phyloP scores from a whole-genome alignment of 1,140 invertebrate species.

The Rhizoglyphus robini region DNA sequence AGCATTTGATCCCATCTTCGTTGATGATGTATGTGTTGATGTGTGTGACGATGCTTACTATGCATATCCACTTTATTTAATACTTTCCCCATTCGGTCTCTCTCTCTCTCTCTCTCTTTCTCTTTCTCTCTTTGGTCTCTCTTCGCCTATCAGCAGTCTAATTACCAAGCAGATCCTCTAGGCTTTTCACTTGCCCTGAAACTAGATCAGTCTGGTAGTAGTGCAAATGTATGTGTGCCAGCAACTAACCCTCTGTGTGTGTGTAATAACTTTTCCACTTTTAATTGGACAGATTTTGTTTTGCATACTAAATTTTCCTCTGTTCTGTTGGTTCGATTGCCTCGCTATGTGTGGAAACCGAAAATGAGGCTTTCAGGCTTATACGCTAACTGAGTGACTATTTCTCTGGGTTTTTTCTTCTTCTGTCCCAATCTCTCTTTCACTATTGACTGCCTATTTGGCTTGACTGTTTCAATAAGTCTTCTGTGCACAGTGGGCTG shows the following conservation, averaged over 20 bases:
- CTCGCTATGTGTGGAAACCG: too few relatives aligned
- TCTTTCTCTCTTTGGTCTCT: neutral
- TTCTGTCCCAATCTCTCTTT: too few relatives aligned
- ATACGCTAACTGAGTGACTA: too few relatives aligned
- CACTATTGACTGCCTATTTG: too few relatives aligned
- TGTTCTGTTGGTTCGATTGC: too few relatives aligned
- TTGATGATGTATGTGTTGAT: constrained; percentile 55
- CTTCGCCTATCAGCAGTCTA: neutral
- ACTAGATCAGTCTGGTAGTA: neutral
- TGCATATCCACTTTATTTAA: neutral
- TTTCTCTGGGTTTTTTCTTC: too few relatives aligned
- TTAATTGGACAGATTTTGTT: neutral
- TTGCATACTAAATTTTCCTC: neutral
- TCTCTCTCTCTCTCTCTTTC: neutral
- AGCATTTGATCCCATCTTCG: constrained; percentile 49
- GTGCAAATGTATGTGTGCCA: neutral
- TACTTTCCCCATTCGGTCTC: neutral
- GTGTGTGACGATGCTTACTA: neutral
- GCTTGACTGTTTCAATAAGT: neutral
- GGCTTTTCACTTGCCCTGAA: too few relatives aligned
- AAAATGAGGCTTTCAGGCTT: neutral
- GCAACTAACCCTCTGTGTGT: neutral
- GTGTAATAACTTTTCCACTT: neutral
- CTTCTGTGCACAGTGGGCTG: neutral
- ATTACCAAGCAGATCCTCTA: neutral